These are phyloP conservation scores for Rhagoletis zephyria DNA, from an alignment of 1,140 invertebrate genomes.

Conservation along the genomic window DNA sequence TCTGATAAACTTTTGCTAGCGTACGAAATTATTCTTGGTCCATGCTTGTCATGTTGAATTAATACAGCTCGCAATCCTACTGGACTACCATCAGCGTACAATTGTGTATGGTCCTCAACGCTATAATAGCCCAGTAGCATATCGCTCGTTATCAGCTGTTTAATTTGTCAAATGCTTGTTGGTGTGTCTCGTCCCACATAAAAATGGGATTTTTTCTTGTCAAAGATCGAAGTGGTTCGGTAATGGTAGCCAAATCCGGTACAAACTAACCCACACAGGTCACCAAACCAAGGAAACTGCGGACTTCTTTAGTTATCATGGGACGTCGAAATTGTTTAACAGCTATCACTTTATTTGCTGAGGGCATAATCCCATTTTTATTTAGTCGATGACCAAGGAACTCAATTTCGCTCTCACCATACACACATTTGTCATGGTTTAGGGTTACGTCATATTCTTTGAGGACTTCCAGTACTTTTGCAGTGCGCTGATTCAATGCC, in stretches of 20 bases:
- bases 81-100: too few species aligned
- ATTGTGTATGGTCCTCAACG: too few species aligned
- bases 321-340: slow-evolving; percentile 49
- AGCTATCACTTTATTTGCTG: slow-evolving; percentile 55
- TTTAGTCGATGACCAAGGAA: slow-evolving; percentile 65
- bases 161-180: not conserved
- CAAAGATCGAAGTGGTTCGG: slow-evolving; percentile 60
- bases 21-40: too few species aligned
- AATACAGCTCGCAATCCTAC: too few species aligned
- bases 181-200: not conserved
- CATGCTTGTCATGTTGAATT: too few species aligned
- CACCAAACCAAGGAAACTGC: slow-evolving; percentile 55
- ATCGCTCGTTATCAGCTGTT: not conserved
- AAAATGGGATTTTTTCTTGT: not conserved
- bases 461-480: slow-evolving; percentile 60
- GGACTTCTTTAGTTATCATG: not conserved
- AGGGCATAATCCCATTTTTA: slow-evolving; percentile 60
- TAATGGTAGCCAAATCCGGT: slow-evolving; percentile 64
- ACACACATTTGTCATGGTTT: slow-evolving; percentile 64
- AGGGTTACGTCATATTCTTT: slow-evolving; percentile 58
- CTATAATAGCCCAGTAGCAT: too few species aligned
- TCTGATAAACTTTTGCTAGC: too few species aligned
- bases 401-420: slow-evolving; percentile 59
- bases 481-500: slow-evolving; percentile 61
- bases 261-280: slow-evolving; percentile 65